Evolutionary conservation across 2,888 invertebrate genomes (phyloP).

Genomic region (Conomelus anceps): DNA sequence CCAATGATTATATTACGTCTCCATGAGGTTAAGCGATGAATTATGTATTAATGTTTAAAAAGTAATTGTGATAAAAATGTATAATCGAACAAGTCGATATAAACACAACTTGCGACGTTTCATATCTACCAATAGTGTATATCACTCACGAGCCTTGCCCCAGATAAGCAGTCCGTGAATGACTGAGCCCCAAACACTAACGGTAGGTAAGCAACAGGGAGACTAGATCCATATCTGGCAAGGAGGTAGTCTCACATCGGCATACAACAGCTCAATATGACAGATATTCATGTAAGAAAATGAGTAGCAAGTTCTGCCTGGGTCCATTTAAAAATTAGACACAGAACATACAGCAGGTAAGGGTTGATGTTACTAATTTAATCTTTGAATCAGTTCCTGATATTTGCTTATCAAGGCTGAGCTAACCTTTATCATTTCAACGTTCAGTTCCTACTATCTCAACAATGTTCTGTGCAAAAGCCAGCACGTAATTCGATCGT

Average conservation of each 20-base stretch:
- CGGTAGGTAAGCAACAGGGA: constrained; percentile 43
- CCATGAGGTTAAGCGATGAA: constrained; percentile 36
- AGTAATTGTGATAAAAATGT: neutral
- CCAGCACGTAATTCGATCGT: neutral
- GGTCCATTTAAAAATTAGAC: constrained; percentile 24
- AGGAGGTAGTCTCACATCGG: constrained; percentile 26
- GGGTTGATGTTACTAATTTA: constrained; percentile 24
- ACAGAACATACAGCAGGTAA: constrained; percentile 31
- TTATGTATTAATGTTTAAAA: constrained; percentile 11
- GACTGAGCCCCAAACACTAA: constrained; percentile 51
- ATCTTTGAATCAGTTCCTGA: constrained; percentile 25
- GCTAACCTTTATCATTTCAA: neutral
- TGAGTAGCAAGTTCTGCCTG: constrained; percentile 2
- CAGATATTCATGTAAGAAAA: neutral
- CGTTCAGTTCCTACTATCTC: neutral
- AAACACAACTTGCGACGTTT: constrained; percentile 23
- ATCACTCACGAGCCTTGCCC: constrained; percentile 36
- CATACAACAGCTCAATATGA: neutral
- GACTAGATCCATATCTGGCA: constrained; percentile 35
- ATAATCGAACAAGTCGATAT: constrained; percentile 19
- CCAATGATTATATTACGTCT: constrained; percentile 31
- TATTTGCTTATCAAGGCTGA: constrained; percentile 24
- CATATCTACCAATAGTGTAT: constrained; percentile 40
- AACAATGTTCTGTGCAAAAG: neutral
- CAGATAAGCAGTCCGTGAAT: constrained; percentile 47